A percentile compares a stretch with the other conserved stretches of the same genome.
Evolutionary conservation across 2,888 invertebrate species (phyloP).

Genomic region (Acanthoscelides obtectus): DNA sequence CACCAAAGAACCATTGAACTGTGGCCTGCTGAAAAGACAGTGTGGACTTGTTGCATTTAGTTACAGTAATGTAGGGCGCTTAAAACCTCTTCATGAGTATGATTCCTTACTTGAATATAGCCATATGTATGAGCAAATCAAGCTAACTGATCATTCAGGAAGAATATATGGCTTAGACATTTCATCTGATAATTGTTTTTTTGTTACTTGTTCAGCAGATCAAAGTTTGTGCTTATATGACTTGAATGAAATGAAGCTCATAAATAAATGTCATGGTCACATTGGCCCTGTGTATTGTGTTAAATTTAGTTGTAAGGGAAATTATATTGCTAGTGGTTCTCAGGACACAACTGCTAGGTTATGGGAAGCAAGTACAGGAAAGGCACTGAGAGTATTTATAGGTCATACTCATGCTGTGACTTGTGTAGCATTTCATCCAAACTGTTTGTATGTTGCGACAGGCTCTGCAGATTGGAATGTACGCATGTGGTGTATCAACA

Average conservation of each 20-base stretch:
- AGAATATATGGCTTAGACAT: slow-evolving; percentile 38
- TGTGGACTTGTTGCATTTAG: slow-evolving; percentile 37
- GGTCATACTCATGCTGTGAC: slow-evolving; percentile 88
- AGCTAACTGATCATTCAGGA: slow-evolving; percentile 35
- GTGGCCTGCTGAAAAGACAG: slow-evolving; percentile 37
- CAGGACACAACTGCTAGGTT: slow-evolving; percentile 75
- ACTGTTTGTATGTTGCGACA: slow-evolving; percentile 82
- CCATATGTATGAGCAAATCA: slow-evolving; percentile 28
- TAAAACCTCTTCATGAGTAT: slow-evolving; percentile 34
- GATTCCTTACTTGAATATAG: slow-evolving; percentile 24
- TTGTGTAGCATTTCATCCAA: slow-evolving; percentile 87
- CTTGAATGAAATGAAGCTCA: slow-evolving; percentile 31
- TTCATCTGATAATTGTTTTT: slow-evolving; percentile 29
- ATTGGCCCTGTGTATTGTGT: slow-evolving; percentile 88
- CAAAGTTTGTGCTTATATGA: slow-evolving; percentile 38
- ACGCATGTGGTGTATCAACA: slow-evolving; percentile 81
- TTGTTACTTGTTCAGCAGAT: slow-evolving; percentile 41
- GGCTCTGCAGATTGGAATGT: slow-evolving; percentile 88
- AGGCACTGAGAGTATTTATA: slow-evolving; percentile 77
- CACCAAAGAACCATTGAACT: slow-evolving; percentile 35
- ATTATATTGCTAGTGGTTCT: slow-evolving; percentile 75
- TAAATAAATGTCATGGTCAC: slow-evolving; percentile 63
- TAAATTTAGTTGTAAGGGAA: slow-evolving; percentile 62
- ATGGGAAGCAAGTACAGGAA: slow-evolving; percentile 77
- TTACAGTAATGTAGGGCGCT: slow-evolving; percentile 34